Evolutionary conservation across 2,888 invertebrate species (phyloP).

Genomic region (Atrina japonica): DNA sequence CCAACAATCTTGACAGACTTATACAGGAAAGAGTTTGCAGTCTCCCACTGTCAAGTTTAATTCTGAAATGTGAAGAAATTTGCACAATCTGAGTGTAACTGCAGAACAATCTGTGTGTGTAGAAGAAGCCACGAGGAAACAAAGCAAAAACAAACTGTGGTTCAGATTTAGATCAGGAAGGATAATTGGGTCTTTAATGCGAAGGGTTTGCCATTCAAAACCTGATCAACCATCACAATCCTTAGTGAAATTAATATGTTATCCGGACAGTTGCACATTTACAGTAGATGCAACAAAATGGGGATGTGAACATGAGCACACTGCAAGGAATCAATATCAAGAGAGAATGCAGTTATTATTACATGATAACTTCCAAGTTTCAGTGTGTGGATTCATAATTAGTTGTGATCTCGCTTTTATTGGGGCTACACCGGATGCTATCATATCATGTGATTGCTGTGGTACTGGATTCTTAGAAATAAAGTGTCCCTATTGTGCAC

Average conservation of each 20-base stretch:
- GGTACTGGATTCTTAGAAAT: slow-evolving; percentile 36
- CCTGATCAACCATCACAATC: slow-evolving; percentile 11
- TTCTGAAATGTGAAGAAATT: too few species aligned
- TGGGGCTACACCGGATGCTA: slow-evolving; percentile 46
- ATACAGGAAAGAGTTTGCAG: background rate
- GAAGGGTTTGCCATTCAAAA: slow-evolving; percentile 26
- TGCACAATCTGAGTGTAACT: too few species aligned
- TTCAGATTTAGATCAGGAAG: slow-evolving; percentile 34
- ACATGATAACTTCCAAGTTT: too few species aligned
- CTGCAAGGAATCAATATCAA: too few species aligned
- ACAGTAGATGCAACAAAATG: too few species aligned
- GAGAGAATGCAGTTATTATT: too few species aligned
- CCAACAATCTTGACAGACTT: slow-evolving; percentile 23
- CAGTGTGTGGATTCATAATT: too few species aligned
- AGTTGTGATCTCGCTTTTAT: slow-evolving; percentile 4
- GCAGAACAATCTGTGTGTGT: too few species aligned
- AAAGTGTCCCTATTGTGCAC: slow-evolving; percentile 37
- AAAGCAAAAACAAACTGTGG: slow-evolving; percentile 32
- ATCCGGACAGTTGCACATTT: too few species aligned
- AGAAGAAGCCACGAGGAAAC: slow-evolving; percentile 18
- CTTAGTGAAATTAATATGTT: slow-evolving; percentile 4
- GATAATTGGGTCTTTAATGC: slow-evolving; percentile 37
- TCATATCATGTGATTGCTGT: slow-evolving; percentile 43
- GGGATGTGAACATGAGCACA: too few species aligned
- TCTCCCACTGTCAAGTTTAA: too few species aligned